Percentiles rank a stretch among this genome's conserved stretches.
These are phyloP conservation scores for Scylla paramamosain DNA, from an alignment of 1,140 invertebrate genomes.

Conservation along the genomic window DNA sequence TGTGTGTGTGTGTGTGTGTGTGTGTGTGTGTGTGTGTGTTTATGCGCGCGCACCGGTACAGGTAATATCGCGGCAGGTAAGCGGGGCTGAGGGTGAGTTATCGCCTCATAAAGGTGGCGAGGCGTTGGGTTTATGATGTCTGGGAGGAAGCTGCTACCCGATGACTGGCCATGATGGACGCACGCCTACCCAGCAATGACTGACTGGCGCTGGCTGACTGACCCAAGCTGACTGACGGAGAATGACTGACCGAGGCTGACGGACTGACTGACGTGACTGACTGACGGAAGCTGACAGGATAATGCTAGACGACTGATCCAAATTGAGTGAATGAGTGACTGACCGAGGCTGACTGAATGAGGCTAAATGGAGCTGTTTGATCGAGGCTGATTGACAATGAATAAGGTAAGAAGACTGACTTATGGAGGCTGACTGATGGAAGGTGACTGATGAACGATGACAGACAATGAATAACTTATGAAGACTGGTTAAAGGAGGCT, in stretches of 20 bases:
- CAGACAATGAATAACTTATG: too few species aligned
- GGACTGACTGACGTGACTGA: too few species aligned
- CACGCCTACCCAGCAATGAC: background rate
- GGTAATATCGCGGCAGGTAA: background rate
- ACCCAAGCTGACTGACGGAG: background rate
- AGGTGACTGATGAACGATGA: too few species aligned
- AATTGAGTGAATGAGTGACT: too few species aligned
- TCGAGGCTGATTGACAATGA: too few species aligned
- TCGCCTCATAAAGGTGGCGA: constrained; percentile 11
- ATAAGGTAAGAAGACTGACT: too few species aligned
- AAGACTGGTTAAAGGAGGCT: too few species aligned
- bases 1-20: constrained; percentile 1
- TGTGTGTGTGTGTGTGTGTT: constrained; percentile 4
- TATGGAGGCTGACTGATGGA: too few species aligned
- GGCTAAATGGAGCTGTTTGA: too few species aligned
- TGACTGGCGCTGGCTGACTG: background rate
- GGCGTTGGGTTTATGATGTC: constrained; percentile 11
- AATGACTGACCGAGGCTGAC: background rate
- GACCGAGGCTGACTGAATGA: too few species aligned
- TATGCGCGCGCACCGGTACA: background rate
- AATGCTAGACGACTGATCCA: too few species aligned
- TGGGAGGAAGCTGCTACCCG: background rate
- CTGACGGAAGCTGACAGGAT: too few species aligned
- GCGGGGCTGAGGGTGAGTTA: background rate
- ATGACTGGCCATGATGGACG: background rate